phyloP scores from a whole-genome alignment of 1,140 invertebrate species.

The Batillaria attramentaria region DNA sequence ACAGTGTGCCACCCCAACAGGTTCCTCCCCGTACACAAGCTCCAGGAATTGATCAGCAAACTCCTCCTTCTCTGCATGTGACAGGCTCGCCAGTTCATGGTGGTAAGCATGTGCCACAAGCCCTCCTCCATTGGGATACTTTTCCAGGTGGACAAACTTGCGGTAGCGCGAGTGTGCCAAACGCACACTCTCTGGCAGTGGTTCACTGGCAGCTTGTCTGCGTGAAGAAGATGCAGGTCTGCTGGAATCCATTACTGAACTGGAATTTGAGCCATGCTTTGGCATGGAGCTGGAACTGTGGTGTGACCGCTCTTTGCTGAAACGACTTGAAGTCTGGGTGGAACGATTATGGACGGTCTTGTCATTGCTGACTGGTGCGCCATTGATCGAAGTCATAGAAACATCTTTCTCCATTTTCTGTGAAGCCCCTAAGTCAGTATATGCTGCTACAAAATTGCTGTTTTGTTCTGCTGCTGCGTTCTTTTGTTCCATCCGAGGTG shows the following conservation, averaged over 20 bases:
- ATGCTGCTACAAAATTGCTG: no score
- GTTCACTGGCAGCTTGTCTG: constrained; percentile 1
- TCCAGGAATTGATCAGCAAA: constrained; percentile 92
- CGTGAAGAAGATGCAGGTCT: background rate
- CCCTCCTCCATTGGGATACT: constrained; percentile 96
- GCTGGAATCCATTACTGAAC: background rate
- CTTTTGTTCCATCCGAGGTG: no score
- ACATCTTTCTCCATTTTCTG: no score
- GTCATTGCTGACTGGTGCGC: background rate
- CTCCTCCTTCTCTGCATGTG: constrained; percentile 82
- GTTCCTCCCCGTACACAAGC: constrained; percentile 74
- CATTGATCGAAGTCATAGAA: background rate
- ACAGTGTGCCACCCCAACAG: constrained; percentile 76
- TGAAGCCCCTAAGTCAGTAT: no score
- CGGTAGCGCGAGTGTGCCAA: constrained; percentile 40
- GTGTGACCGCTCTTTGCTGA: background rate
- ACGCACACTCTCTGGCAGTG: constrained; percentile 16
- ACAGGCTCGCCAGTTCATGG: constrained; percentile 88
- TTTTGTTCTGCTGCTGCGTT: no score
- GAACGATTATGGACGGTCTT: background rate
- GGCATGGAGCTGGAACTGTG: background rate
- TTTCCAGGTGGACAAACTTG: constrained; percentile 87
- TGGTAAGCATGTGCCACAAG: constrained; percentile 93
- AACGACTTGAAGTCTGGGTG: constrained; percentile 10
- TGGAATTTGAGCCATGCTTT: no score